phyloP scores from a whole-genome alignment of 2,888 invertebrate genomes.

The Pachliopta kotzebuea region DNA sequence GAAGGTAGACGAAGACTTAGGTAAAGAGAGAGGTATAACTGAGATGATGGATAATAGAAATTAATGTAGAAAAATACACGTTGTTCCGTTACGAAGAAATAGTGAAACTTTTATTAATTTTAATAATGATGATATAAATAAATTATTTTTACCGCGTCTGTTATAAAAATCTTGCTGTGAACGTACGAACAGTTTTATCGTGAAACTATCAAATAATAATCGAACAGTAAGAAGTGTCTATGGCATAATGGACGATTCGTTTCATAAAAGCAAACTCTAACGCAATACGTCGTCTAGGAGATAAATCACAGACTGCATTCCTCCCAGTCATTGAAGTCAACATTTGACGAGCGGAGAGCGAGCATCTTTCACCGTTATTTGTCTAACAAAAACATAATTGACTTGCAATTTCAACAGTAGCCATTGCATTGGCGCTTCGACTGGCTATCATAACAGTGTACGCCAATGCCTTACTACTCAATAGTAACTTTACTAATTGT shows the following conservation, averaged over 20 bases:
- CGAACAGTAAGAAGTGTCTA: not conserved
- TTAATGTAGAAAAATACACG: not conserved
- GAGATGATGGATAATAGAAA: no score
- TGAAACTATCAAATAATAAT: conserved; percentile 1
- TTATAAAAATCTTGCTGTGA: not conserved
- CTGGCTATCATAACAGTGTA: conserved; percentile 20
- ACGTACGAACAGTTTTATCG: not conserved
- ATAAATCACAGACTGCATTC: conserved; percentile 37
- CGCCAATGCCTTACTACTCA: conserved; percentile 17
- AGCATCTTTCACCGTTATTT: conserved; percentile 29
- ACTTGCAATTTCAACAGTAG: conserved; percentile 29
- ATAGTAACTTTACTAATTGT: conserved; percentile 24
- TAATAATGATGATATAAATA: not conserved
- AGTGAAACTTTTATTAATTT: no score
- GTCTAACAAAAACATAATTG: conserved; percentile 29
- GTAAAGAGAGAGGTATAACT: no score
- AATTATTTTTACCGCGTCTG: not conserved
- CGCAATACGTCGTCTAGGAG: conserved; percentile 1
- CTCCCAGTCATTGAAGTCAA: conserved; percentile 42
- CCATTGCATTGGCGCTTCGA: conserved; percentile 9
- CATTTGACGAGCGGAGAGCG: conserved; percentile 29
- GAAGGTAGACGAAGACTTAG: no score
- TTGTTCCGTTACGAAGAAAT: no score
- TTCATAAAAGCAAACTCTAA: conserved; percentile 16
- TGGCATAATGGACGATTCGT: conserved; percentile 9